phyloP scores from a whole-genome alignment of 2,888 invertebrate genomes.

The Encarsia formosa region DNA sequence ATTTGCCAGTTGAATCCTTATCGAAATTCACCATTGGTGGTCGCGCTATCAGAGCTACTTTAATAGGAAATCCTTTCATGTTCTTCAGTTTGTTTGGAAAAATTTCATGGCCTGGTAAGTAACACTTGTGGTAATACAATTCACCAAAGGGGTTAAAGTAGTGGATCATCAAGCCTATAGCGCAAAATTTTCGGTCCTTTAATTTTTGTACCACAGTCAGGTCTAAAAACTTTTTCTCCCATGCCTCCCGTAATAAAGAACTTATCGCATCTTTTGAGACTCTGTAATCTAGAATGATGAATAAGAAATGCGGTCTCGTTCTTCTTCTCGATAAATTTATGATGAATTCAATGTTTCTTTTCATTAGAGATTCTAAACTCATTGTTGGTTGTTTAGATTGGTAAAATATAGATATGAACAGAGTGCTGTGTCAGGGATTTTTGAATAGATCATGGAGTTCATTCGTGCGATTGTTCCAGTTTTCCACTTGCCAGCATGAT shows the following conservation, averaged over 20 bases:
- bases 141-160: neutral
- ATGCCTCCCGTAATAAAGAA: neutral
- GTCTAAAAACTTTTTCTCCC: slow-evolving; percentile 3
- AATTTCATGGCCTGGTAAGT: neutral
- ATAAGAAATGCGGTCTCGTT: slow-evolving; percentile 1
- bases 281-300: neutral
- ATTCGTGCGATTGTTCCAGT: too few relatives aligned
- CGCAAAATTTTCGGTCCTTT: neutral
- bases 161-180: neutral
- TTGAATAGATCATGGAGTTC: neutral
- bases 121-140: neutral
- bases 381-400: too few relatives aligned
- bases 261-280: neutral
- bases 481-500: neutral
- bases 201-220: neutral
- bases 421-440: neutral
- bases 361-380: neutral
- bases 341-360: neutral
- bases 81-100: slow-evolving; percentile 6
- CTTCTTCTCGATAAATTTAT: neutral
- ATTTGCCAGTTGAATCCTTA: neutral
- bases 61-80: neutral
- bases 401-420: neutral
- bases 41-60: neutral
- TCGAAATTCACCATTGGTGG: neutral